Conservation (phyloP, 2,113 vertebrate species). For the Murina feae region DNA sequence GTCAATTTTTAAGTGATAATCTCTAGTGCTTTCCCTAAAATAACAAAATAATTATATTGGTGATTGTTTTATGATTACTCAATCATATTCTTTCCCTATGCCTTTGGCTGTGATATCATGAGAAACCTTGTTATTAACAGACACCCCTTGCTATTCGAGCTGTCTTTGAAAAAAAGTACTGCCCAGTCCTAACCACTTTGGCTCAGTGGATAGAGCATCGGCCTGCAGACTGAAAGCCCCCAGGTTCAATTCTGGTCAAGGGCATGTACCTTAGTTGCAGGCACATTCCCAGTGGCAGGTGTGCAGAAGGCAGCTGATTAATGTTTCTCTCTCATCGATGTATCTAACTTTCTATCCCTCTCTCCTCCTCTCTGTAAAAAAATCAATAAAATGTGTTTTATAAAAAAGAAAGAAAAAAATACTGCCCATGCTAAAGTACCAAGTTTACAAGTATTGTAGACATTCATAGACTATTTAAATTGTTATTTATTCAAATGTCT, state of each 20-base stretch:
- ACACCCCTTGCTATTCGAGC: not conserved
- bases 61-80: not conserved
- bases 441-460: not conserved
- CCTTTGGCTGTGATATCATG: not conserved
- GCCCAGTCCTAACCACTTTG: too few species aligned
- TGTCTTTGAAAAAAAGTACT: not conserved
- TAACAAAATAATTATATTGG: not conserved
- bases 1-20: not conserved
- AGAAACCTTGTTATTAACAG: not conserved
- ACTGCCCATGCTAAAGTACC: not conserved
- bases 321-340: too few species aligned
- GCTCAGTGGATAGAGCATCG: too few species aligned
- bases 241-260: too few species aligned
- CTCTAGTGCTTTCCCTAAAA: not conserved
- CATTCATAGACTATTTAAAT: not conserved
- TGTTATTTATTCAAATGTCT: not conserved
- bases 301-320: too few species aligned
- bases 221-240: too few species aligned
- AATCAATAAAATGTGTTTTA: too few species aligned
- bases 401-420: too few species aligned
- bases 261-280: too few species aligned
- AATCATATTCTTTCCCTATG: not conserved
- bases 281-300: too few species aligned
- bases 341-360: too few species aligned
- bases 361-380: too few species aligned